Evolutionary conservation across 1,140 invertebrate genomes (phyloP), one percentile per base, ranked within the genome.

Genomic region (Scaptomyza hsui): DNA sequence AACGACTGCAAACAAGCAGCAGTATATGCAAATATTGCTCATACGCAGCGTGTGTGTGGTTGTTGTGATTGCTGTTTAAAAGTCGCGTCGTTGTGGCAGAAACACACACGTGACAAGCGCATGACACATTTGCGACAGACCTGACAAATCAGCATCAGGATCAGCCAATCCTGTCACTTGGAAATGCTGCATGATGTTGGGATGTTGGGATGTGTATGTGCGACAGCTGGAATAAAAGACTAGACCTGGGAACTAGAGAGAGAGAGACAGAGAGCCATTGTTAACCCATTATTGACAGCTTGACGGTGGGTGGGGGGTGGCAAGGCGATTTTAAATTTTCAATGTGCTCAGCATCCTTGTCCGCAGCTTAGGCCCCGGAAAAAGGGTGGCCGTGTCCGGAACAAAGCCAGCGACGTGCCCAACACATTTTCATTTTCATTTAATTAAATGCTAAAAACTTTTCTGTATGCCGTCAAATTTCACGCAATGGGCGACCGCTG

Each of bases 401-500:
- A 15, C 1, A 16, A 4, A 26, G 5, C 9, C 44, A 26, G 15
- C 48, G 10, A n/a, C 51, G 10, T 15, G 32, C 32, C 18, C 45
- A 42, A 60, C 61, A 60, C 61, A 60, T 73, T 83, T 76, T 75
- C 69, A 63, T 77, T 85, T 76, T 78, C 69, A 73, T 80, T 80
- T 85, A 85, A 85, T 85, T 85, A 85, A 85, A 80, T 79, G 81
- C 76, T 71, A 18, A 64, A 85, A 80, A 85, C 7, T 77, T 85
- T 78, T 63, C n/a, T 69, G 35, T 41, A 41, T 10, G 42, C 68
- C 69, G 62, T 61, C 51, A 44, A 72, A 75, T 65, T 75, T 72
- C 56, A 65, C 63, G 55, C 49, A 42, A 59, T 52, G 32, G 61
- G 61, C 62, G 32, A 64, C 41, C 49, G 49, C n/a, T 6, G 47